Percentiles rank a stretch among this genome's conserved stretches.
Evolutionary conservation across 2,797 vertebrate species (phyloP).

Genomic region (Cryptoprocta ferox): DNA sequence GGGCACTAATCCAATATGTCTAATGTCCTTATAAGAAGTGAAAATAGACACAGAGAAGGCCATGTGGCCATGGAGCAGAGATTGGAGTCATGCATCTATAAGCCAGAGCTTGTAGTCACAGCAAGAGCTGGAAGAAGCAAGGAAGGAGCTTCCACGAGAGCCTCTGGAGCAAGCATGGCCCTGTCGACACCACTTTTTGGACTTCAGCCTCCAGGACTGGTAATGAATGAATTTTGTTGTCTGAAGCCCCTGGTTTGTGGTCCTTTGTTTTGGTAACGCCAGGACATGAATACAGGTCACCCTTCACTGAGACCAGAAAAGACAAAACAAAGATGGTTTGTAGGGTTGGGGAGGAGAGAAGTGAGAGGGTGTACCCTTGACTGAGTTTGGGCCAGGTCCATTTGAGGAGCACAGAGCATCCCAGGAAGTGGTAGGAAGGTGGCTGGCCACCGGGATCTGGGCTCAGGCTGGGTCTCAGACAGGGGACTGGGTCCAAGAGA

Average conservation of each 20-base stretch:
- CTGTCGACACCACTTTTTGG: neutral
- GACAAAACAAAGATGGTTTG: neutral
- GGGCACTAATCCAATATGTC: neutral
- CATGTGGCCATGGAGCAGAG: neutral
- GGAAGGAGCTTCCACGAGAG: neutral
- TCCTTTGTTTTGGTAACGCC: neutral
- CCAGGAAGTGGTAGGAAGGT: too few relatives aligned
- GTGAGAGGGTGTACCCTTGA: neutral
- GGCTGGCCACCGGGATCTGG: neutral
- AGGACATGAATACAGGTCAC: too few relatives aligned
- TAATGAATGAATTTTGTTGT: neutral
- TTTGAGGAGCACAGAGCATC: neutral
- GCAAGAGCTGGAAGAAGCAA: neutral
- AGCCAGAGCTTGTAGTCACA: neutral
- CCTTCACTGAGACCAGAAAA: neutral
- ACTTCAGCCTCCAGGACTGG: too few relatives aligned
- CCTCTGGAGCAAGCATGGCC: neutral
- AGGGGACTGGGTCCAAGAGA: neutral
- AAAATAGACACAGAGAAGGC: neutral
- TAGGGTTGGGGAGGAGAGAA: neutral
- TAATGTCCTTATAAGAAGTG: neutral
- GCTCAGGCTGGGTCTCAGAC: fast-evolving
- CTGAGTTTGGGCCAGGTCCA: fast-evolving
- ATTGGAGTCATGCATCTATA: fast-evolving
- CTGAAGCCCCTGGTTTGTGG: neutral